phyloP scores from a whole-genome alignment of 2,888 invertebrate species.

The Meteorus colon region DNA sequence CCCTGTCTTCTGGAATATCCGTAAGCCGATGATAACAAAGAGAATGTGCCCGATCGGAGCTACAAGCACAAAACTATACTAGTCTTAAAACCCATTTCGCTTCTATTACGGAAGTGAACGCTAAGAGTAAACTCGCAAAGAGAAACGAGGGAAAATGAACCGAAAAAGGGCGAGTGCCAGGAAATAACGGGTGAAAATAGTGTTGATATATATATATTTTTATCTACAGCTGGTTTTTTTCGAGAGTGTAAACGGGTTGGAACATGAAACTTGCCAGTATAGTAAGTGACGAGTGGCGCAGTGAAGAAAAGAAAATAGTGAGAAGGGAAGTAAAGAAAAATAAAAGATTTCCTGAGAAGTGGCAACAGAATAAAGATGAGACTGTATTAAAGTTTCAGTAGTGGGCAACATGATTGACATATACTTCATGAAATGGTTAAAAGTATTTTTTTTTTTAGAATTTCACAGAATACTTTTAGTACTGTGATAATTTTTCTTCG shows the following conservation, averaged over 20 bases:
- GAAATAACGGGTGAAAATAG: neutral
- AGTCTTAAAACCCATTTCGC: constrained; percentile 8
- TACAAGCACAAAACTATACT: neutral
- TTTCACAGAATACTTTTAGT: neutral
- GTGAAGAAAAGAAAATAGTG: neutral
- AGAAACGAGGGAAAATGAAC: constrained; percentile 10
- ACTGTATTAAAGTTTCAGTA: neutral
- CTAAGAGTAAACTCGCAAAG: constrained; percentile 1
- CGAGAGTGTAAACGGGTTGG: constrained; percentile 18
- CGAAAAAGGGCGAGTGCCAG: neutral
- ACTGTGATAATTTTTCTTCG: too few species aligned
- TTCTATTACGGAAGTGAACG: constrained; percentile 28
- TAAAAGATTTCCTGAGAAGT: neutral
- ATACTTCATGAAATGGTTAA: neutral
- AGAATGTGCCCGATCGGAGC: constrained; percentile 7
- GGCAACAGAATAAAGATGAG: neutral
- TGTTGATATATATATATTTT: constrained; percentile 14
- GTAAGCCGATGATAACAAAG: neutral
- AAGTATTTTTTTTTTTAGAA: neutral
- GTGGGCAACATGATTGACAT: neutral
- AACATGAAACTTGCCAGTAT: constrained; percentile 10
- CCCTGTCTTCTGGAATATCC: constrained; percentile 39
- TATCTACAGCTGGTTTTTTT: constrained; percentile 18
- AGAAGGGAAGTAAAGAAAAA: neutral
- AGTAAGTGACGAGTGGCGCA: constrained; percentile 2